A percentile compares a stretch with the other conserved stretches of the same genome.
These are phyloP conservation scores for Centropristis striata DNA, from an alignment of 2,113 vertebrate genomes.

Conservation along the genomic window DNA sequence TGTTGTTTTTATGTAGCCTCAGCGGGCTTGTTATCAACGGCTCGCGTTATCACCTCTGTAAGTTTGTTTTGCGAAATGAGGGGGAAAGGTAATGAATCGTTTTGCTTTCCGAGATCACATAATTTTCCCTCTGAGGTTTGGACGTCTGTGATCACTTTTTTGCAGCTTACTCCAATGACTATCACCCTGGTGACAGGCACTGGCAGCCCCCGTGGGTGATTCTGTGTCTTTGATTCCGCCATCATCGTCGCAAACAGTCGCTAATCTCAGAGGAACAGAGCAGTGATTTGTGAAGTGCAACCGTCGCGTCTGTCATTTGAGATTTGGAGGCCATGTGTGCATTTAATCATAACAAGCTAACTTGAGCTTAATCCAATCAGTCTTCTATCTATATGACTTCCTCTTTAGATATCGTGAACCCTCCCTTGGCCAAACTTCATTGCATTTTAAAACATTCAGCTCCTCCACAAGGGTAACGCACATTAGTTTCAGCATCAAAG, in stretches of 20 bases:
- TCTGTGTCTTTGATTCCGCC: conserved; percentile 50
- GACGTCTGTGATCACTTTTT: conserved; percentile 65
- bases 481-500: conserved; percentile 14
- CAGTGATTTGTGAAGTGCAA: conserved; percentile 54
- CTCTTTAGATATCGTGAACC: conserved; percentile 28
- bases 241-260: conserved; percentile 53
- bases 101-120: conserved; percentile 66
- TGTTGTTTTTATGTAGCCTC: conserved; percentile 67
- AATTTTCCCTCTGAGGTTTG: conserved; percentile 72
- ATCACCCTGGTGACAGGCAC: conserved; percentile 51
- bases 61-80: conserved; percentile 69
- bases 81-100: conserved; percentile 69
- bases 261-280: conserved; percentile 62
- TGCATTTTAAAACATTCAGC: conserved; percentile 14
- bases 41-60: conserved; percentile 64
- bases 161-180: conserved; percentile 40
- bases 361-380: conserved; percentile 19
- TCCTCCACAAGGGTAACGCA: background rate
- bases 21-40: conserved; percentile 66
- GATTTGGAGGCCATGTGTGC: conserved; percentile 23
- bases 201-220: conserved; percentile 48
- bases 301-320: conserved; percentile 38
- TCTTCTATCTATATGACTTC: background rate
- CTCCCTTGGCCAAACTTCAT: conserved; percentile 16
- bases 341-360: conserved; percentile 44